Evolutionary conservation across 53 echinoderm and acorn worm genomes (phyloP).

Genomic region (Astropecten irregularis): DNA sequence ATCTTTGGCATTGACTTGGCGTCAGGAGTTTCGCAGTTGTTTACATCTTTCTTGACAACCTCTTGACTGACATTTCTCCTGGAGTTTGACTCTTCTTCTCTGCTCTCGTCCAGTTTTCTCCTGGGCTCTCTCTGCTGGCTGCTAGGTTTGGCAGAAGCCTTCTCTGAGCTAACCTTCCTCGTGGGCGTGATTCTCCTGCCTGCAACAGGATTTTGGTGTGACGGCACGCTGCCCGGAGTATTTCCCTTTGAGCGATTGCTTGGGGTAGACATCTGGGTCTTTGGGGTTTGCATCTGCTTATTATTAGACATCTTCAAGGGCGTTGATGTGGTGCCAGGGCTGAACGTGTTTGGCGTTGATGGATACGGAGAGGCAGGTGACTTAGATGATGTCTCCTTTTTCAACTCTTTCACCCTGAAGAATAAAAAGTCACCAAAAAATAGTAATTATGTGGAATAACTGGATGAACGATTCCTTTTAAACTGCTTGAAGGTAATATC

Average conservation of each 20-base stretch:
- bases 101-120: background rate
- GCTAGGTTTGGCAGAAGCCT: background rate
- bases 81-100: background rate
- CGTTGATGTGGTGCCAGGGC: constrained; percentile 85
- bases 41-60: background rate
- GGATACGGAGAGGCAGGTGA: constrained; percentile 44
- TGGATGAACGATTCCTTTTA: too few relatives aligned
- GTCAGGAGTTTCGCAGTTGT: background rate
- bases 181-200: background rate
- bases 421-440: background rate
- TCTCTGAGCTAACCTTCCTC: constrained; percentile 15
- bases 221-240: background rate
- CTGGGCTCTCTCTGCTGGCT: background rate
- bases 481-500: too few relatives aligned
- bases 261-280: background rate
- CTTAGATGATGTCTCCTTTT: constrained; percentile 50
- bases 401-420: constrained; percentile 84
- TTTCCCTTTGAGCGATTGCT: background rate
- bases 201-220: background rate
- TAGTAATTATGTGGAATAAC: too few relatives aligned
- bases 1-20: background rate
- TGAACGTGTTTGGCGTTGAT: constrained; percentile 78
- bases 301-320: constrained; percentile 65
- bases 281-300: background rate
- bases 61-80: background rate